Percentiles rank a stretch among this genome's conserved stretches.
These are phyloP conservation scores for Leptopilina syphax DNA, from an alignment of 2,888 invertebrate genomes.

Conservation along the genomic window DNA sequence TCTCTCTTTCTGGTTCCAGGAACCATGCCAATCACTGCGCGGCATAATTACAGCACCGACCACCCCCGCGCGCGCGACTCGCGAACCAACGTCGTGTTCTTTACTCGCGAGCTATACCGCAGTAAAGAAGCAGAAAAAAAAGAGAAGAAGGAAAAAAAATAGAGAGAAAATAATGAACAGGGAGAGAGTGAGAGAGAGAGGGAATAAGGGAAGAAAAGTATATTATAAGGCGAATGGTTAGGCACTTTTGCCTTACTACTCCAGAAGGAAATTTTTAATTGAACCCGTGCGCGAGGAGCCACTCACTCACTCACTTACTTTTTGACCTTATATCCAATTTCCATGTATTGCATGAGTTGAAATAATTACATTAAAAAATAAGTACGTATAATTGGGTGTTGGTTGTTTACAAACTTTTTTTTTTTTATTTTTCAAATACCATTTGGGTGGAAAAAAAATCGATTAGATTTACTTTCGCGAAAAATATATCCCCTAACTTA, in stretches of 20 bases:
- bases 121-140: slow-evolving; percentile 54
- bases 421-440: background rate
- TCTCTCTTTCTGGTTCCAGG: slow-evolving; percentile 67
- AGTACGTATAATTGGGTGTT: slow-evolving; percentile 10
- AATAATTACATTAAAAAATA: slow-evolving; percentile 36
- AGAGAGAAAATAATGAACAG: slow-evolving; percentile 50
- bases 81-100: slow-evolving; percentile 66
- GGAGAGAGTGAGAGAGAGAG: slow-evolving; percentile 34
- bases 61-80: slow-evolving; percentile 67
- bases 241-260: slow-evolving; percentile 54
- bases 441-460: background rate
- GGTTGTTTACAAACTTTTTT: slow-evolving; percentile 14
- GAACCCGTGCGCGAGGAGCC: slow-evolving; percentile 47
- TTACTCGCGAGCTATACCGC: slow-evolving; percentile 65
- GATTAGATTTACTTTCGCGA: too few relatives aligned
- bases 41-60: slow-evolving; percentile 74
- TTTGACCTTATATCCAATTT: slow-evolving; percentile 33
- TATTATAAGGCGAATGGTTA: slow-evolving; percentile 43
- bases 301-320: slow-evolving; percentile 13
- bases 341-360: slow-evolving; percentile 23
- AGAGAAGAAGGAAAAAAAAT: slow-evolving; percentile 11
- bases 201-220: slow-evolving; percentile 40
- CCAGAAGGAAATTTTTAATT: slow-evolving; percentile 58
- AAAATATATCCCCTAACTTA: too few relatives aligned
- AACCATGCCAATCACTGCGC: slow-evolving; percentile 76